Conservation (phyloP, 2,888 invertebrate genomes). For the Ypsolopha sequella region DNA sequence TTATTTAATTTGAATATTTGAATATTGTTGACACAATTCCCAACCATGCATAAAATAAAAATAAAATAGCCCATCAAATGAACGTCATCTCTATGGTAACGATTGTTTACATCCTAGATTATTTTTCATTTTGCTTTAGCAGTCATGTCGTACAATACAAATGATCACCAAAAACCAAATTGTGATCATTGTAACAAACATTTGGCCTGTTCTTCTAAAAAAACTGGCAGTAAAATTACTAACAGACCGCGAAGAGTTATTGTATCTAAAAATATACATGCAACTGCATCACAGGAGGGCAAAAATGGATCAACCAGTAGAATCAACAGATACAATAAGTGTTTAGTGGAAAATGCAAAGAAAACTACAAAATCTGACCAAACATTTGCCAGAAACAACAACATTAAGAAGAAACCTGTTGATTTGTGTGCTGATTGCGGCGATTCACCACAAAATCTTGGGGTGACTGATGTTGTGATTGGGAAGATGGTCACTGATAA, state of each 20-base stretch:
- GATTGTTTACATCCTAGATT: too few species aligned
- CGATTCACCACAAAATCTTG: constrained; percentile 14
- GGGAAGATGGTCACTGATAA: background rate
- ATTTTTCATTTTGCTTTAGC: too few species aligned
- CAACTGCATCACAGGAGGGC: constrained; percentile 13
- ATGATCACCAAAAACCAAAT: too few species aligned
- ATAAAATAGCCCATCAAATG: too few species aligned
- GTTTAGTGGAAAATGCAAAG: constrained; percentile 17
- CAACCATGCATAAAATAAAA: too few species aligned
- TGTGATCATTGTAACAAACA: too few species aligned
- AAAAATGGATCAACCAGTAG: constrained; percentile 34
- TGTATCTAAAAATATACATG: constrained; percentile 21
- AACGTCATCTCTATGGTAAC: too few species aligned
- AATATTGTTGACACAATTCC: too few species aligned
- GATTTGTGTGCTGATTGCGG: constrained; percentile 33
- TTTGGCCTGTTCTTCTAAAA: background rate
- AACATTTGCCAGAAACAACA: constrained; percentile 17
- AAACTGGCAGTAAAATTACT: background rate
- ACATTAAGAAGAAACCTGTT: constrained; percentile 4
- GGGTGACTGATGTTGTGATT: too few species aligned
- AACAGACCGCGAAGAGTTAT: constrained; percentile 27
- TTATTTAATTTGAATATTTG: too few species aligned
- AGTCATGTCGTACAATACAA: too few species aligned
- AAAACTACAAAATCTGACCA: constrained; percentile 43
- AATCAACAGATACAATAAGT: constrained; percentile 13